Conservation (phyloP, 2,888 invertebrate species). For the Xestia rhomboidea region DNA sequence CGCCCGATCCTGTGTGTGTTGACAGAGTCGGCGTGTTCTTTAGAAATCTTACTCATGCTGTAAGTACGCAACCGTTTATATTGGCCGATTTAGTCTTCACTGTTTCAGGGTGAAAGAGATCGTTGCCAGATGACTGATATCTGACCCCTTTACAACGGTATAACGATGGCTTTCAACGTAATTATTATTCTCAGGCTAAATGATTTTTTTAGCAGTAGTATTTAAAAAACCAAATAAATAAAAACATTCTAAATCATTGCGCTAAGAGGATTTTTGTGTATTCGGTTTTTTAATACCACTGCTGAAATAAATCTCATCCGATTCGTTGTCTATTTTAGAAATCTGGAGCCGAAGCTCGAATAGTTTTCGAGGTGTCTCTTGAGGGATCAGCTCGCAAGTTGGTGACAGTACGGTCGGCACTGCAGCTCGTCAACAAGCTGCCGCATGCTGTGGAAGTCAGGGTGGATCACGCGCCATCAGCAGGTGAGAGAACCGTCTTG, state of each 20-base stretch:
- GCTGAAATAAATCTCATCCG: background rate
- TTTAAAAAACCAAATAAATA: background rate
- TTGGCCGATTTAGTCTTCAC: background rate
- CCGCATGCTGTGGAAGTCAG: conserved; percentile 92
- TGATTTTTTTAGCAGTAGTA: background rate
- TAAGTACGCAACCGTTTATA: conserved; percentile 49
- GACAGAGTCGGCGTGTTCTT: conserved; percentile 99
- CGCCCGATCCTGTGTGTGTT: conserved; percentile 96
- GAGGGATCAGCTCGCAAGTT: conserved; percentile 98
- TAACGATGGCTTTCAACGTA: background rate
- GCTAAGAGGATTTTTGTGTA: background rate
- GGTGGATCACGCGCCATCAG: conserved; percentile 80
- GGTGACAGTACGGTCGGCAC: conserved; percentile 97
- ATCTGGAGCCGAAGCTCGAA: conserved; percentile 91
- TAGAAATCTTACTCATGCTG: conserved; percentile 88
- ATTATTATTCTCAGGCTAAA: background rate
- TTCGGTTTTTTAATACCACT: background rate
- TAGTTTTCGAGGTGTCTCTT: conserved; percentile 97
- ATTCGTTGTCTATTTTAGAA: conserved; percentile 70
- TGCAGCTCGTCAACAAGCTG: conserved; percentile 94
- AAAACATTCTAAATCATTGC: background rate
- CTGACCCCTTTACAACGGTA: background rate
- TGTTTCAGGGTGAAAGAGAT: background rate
- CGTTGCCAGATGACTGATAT: no score
- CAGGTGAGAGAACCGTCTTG: conserved; percentile 66